Evolutionary conservation across 2,797 vertebrate species (phyloP).

Genomic region (Crocodylus rhombifer): DNA sequence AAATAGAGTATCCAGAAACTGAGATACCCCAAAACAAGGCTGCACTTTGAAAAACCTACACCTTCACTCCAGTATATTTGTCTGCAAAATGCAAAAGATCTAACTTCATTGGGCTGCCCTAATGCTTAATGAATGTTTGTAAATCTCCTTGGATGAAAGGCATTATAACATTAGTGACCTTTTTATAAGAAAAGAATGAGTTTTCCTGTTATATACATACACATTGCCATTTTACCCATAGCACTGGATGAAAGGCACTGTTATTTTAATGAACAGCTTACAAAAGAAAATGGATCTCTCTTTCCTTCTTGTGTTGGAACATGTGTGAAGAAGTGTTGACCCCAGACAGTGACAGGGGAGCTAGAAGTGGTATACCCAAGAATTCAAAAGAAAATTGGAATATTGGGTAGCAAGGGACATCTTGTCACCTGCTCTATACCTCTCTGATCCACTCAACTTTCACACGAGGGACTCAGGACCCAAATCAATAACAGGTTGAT

Average conservation of each 20-base stretch:
- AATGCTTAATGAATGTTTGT: not conserved
- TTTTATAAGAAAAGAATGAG: not conserved
- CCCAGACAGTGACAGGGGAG: not conserved
- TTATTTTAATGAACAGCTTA: too few species aligned
- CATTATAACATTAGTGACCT: not conserved
- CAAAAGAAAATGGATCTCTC: too few species aligned
- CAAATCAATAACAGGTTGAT: not conserved
- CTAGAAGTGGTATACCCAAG: not conserved
- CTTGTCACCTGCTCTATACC: fast-evolving
- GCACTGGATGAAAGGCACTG: slow-evolving; percentile 2
- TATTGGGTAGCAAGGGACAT: not conserved
- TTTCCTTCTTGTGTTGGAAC: not conserved
- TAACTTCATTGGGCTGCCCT: not conserved
- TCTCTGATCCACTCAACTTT: not conserved
- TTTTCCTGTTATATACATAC: not conserved
- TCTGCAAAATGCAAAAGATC: not conserved
- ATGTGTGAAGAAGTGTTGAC: not conserved
- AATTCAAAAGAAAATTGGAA: not conserved
- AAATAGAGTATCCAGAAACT: not conserved
- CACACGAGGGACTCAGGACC: not conserved
- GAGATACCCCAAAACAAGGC: not conserved
- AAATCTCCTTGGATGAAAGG: not conserved
- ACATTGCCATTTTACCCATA: not conserved
- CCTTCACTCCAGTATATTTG: not conserved
- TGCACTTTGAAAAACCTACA: not conserved